Evolutionary conservation across 2,113 vertebrate species (phyloP).

Genomic region (Erythrocercus mccallii): DNA sequence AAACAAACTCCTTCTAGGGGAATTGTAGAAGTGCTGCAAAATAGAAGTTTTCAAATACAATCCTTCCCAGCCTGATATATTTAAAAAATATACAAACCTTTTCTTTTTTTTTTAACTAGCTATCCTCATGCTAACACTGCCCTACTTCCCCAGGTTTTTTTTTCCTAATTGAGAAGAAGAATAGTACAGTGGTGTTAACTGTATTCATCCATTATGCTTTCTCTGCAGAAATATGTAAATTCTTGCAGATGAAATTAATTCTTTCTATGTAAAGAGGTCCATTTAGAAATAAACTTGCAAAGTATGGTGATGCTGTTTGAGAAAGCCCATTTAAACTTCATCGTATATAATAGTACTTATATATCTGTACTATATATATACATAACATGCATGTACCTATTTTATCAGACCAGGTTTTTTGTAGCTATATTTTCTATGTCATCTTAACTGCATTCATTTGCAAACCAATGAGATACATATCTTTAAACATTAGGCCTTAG

Average conservation of each 20-base stretch:
- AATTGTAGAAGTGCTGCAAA: not conserved
- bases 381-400: not conserved
- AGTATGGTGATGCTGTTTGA: not conserved
- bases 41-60: not conserved
- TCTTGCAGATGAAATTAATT: not conserved
- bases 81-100: not conserved
- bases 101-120: no score
- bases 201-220: not conserved
- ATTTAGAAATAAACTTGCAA: not conserved
- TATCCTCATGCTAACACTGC: not conserved
- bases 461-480: not conserved
- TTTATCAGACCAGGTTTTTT: not conserved
- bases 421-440: not conserved
- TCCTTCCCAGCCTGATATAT: not conserved
- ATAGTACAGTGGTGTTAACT: not conserved
- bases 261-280: not conserved
- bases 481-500: not conserved
- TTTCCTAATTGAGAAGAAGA: not conserved
- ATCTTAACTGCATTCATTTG: not conserved
- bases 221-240: not conserved
- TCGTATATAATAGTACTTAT: not conserved
- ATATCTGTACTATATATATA: fast-evolving
- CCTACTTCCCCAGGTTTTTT: not conserved
- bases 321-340: not conserved
- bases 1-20: not conserved